phyloP scores from a whole-genome alignment of 2,797 vertebrate species.

The Atherinosoma microstoma region DNA sequence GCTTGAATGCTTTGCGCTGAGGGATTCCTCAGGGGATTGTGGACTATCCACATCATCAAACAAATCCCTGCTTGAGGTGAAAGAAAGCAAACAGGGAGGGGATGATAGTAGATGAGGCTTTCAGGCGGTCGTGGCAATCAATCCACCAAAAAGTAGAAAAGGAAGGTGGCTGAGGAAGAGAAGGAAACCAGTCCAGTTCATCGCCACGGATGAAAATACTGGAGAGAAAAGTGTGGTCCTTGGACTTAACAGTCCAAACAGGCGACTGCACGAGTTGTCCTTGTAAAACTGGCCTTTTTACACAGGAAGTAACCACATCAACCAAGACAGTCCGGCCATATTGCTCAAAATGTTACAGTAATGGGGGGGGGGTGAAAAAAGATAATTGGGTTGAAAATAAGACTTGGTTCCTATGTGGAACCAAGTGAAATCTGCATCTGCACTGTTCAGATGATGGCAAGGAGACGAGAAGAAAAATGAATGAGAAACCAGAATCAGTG shows the following conservation, averaged over 20 bases:
- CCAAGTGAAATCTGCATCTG: constrained; percentile 19
- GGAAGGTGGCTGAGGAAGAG: constrained; percentile 74
- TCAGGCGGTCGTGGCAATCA: constrained; percentile 49
- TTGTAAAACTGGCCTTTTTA: constrained; percentile 20
- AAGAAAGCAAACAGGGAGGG: constrained; percentile 42
- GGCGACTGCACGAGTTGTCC: neutral
- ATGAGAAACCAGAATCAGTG: constrained; percentile 65
- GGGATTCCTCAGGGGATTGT: constrained; percentile 73
- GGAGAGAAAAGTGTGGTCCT: constrained; percentile 5
- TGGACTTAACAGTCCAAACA: constrained; percentile 22
- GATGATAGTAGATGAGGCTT: constrained; percentile 26
- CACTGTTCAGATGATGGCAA: constrained; percentile 16
- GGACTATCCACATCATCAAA: constrained; percentile 73
- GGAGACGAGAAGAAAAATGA: constrained; percentile 16
- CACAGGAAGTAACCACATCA: neutral
- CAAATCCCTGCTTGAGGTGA: constrained; percentile 60
- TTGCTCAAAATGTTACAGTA: constrained; percentile 5
- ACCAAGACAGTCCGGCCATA: constrained; percentile 1
- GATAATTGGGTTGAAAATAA: constrained; percentile 14
- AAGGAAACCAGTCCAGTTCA: constrained; percentile 20
- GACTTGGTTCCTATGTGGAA: constrained; percentile 18
- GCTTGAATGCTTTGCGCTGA: constrained; percentile 79
- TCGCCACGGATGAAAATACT: constrained; percentile 9
- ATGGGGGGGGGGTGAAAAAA: neutral
- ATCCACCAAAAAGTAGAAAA: constrained; percentile 65